phyloP scores from a whole-genome alignment of 2,113 vertebrate genomes.

The Stomatorhinus ivindoensis region DNA sequence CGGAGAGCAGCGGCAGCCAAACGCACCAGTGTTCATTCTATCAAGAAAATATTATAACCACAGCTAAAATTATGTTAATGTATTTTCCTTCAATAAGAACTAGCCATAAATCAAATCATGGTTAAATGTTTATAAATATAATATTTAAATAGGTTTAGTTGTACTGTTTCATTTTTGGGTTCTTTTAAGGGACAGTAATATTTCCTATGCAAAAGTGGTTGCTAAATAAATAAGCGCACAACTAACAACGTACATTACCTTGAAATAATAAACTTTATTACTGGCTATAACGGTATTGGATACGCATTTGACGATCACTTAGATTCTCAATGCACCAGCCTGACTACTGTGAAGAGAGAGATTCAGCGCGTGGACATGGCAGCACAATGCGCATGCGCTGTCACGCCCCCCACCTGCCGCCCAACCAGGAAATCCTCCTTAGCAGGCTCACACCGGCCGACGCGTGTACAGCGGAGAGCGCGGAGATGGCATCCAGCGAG shows the following conservation, averaged over 20 bases:
- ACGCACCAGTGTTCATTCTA: background rate
- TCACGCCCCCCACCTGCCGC: constrained; percentile 18
- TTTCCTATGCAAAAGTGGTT: background rate
- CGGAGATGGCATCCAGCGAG: constrained; percentile 38
- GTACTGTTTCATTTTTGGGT: background rate
- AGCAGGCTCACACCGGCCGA: background rate
- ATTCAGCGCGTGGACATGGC: background rate
- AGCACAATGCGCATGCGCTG: background rate
- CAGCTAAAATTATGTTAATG: background rate
- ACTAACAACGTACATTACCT: background rate
- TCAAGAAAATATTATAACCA: background rate
- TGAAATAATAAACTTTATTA: background rate
- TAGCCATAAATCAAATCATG: background rate
- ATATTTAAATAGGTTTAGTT: background rate
- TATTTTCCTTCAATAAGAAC: background rate
- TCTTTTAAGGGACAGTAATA: background rate
- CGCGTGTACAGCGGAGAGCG: background rate
- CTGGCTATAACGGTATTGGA: background rate
- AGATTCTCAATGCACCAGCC: background rate
- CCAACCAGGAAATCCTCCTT: constrained; percentile 47
- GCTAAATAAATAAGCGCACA: background rate
- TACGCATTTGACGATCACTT: background rate
- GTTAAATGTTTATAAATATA: background rate
- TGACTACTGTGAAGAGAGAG: background rate
- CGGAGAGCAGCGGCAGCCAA: background rate